Evolutionary conservation across 2,797 vertebrate genomes (phyloP), one percentile per base, ranked within the genome.

Genomic region (Schizopygopsis malacanthus): DNA sequence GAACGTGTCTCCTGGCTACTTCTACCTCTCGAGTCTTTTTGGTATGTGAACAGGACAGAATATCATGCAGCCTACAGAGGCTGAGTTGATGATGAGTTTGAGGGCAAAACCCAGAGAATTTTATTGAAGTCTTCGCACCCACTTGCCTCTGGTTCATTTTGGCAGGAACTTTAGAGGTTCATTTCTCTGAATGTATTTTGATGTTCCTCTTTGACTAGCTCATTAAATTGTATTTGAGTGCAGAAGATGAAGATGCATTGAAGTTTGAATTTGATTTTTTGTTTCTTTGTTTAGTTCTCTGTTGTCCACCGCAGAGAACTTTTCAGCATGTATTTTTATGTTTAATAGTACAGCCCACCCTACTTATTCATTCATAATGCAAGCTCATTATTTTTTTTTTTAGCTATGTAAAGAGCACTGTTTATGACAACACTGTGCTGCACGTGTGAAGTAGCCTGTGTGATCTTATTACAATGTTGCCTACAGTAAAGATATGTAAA

Each of bases 401-500:
- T 65, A 16, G 63, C 6, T 33, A 33, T 65, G 28, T 73, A 78
- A 59, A 61, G 37, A 61, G 15, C 3, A 6, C n/a, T 65, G n/a
- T 63, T 63, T 47, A 37, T 22, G 9, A 45, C 70, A 45, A 10
- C 43, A 63, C 6, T 47, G n/a, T 45, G 8, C 39, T 82, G 8
- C 20, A 73, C 73, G 52, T 61, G 41, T 20, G 54, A 82, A 25
- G 52, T 3, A 47, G 81, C 28, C 28, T 50, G 3, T 83, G 59
- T n/a, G 43, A 76, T 65, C 71, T 65, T 76, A 75, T 50, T 84
- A 65, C n/a, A 52, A 63, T 81, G 25, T 78, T 83, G 25, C n/a
- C 54, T 72, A 41, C 37, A 86, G 47, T 83, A 86, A 81, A 83
- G 43, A 1, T 59, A 81, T 84, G 47, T 76, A 80, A 73, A 84